Evolutionary conservation across 2,888 invertebrate genomes (phyloP).

Genomic region (Rotaria sp.): DNA sequence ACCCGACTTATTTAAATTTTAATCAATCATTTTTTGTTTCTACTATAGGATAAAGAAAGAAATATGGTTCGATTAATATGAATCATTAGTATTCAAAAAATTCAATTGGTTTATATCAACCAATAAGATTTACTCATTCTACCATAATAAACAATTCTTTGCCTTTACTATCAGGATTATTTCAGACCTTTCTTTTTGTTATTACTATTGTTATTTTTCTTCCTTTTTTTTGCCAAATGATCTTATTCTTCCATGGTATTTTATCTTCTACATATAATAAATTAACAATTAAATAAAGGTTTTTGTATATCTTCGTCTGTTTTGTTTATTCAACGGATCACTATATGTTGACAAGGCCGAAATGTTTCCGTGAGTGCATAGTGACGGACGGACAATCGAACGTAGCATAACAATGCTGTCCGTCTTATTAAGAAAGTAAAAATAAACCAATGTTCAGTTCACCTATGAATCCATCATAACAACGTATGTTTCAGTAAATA

Average conservation of each 20-base stretch:
- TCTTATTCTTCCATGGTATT: background rate
- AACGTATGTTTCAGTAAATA: background rate
- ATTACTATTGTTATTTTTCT: background rate
- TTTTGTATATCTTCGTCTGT: background rate
- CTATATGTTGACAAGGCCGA: background rate
- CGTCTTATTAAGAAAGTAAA: background rate
- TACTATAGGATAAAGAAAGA: no score
- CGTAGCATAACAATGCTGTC: background rate
- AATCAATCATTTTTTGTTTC: background rate
- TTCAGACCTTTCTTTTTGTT: background rate
- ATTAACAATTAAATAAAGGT: background rate
- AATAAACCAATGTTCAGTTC: background rate
- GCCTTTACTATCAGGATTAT: background rate
- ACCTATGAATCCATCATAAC: background rate
- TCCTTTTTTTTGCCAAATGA: background rate
- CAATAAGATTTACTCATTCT: background rate
- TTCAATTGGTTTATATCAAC: background rate
- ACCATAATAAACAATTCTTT: background rate
- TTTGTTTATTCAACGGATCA: background rate
- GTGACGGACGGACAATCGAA: background rate
- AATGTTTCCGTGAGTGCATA: background rate
- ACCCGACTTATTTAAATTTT: background rate
- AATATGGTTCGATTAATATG: no score
- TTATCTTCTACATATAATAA: background rate
- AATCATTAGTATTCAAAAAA: background rate